Percentiles rank a stretch among this genome's conserved stretches.
Evolutionary conservation across 1,140 invertebrate genomes (phyloP).

Genomic region (Bradynema listronoti): DNA sequence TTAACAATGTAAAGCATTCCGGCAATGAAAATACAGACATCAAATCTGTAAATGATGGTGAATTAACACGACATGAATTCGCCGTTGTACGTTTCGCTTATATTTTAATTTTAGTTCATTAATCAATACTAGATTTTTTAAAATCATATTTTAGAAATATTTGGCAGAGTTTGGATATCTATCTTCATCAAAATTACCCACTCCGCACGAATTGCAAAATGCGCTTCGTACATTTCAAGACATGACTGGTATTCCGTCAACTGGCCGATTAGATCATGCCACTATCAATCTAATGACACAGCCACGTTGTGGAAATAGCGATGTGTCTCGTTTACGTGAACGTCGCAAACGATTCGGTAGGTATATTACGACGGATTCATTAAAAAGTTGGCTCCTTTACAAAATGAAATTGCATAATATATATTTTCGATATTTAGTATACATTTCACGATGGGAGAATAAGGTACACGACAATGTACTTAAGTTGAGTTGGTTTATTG

Average conservation of each 20-base stretch:
- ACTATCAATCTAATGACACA: conserved; percentile 28
- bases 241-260: conserved; percentile 29
- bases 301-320: conserved; percentile 41
- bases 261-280: conserved; percentile 28
- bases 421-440: conserved; percentile 38
- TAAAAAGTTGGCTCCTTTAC: conserved; percentile 6
- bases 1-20: too few relatives aligned
- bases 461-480: conserved; percentile 43
- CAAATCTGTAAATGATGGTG: too few relatives aligned
- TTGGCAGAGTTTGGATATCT: conserved; percentile 34
- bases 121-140: too few relatives aligned
- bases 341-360: conserved; percentile 45
- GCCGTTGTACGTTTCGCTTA: too few relatives aligned
- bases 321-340: conserved; percentile 18
- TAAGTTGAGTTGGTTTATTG: conserved; percentile 41
- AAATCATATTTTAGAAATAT: conserved; percentile 44
- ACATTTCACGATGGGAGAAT: conserved; percentile 46
- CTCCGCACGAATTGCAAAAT: conserved; percentile 28
- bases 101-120: too few relatives aligned
- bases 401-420: background rate
- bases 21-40: too few relatives aligned
- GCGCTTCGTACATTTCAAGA: conserved; percentile 33
- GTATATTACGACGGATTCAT: conserved; percentile 10
- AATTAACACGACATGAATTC: too few relatives aligned
- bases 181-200: conserved; percentile 23